Evolutionary conservation across 1,140 invertebrate genomes (phyloP).

Genomic region (Calycopis cecrops): DNA sequence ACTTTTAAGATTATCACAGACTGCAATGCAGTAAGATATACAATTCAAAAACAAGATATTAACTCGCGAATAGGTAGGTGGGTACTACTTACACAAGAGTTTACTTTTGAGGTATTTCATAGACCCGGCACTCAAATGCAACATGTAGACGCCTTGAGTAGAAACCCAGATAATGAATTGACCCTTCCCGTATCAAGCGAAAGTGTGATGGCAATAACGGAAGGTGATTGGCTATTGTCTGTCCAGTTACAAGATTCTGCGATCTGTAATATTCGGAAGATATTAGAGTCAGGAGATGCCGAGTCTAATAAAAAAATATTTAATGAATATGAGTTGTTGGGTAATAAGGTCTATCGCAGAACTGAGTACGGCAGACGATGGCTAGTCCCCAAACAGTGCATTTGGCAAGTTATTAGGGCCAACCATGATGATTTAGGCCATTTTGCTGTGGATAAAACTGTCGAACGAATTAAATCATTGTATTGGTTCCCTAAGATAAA

Average conservation of each 20-base stretch:
- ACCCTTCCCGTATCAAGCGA: neutral
- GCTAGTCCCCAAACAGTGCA: conserved; percentile 24
- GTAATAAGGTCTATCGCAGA: conserved; percentile 27
- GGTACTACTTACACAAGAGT: conserved; percentile 33
- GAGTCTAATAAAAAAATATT: conserved; percentile 30
- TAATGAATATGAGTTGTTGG: conserved; percentile 26
- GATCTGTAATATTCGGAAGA: conserved; percentile 24
- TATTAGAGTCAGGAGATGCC: conserved; percentile 25
- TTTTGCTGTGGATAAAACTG: conserved; percentile 1
- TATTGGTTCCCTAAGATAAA: conserved; percentile 7
- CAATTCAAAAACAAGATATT: conserved; percentile 17
- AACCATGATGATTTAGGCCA: conserved; percentile 11
- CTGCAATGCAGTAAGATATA: conserved; percentile 20
- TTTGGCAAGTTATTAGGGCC: conserved; percentile 2
- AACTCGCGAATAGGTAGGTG: conserved; percentile 30
- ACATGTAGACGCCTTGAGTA: conserved; percentile 16
- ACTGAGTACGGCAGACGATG: conserved; percentile 26
- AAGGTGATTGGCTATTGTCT: conserved; percentile 18
- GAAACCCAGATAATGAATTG: conserved; percentile 5
- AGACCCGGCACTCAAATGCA: conserved; percentile 34
- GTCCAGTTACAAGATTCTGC: conserved; percentile 30
- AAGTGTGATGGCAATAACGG: conserved; percentile 6
- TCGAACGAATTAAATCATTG: neutral
- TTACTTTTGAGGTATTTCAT: conserved; percentile 29
- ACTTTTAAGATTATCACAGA: too few relatives aligned